These are phyloP conservation scores for Rugalucina vietnamica DNA, from an alignment of 2,888 invertebrate species.

Conservation along the genomic window DNA sequence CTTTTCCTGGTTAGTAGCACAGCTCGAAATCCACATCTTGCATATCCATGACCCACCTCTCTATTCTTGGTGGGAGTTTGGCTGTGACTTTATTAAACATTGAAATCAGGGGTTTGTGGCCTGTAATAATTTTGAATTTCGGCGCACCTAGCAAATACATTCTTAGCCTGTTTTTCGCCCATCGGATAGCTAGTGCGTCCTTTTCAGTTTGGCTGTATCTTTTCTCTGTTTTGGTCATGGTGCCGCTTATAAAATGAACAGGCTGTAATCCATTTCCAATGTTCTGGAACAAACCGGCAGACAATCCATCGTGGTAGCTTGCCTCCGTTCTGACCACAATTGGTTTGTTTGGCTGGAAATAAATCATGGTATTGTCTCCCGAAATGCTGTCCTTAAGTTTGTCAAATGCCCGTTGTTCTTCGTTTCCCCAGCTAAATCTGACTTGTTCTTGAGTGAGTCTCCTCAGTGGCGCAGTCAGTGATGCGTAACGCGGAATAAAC, in stretches of 20 bases:
- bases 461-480: slow-evolving; percentile 19
- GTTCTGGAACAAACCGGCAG: slow-evolving; percentile 25
- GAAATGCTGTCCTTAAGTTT: slow-evolving; percentile 27
- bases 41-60: slow-evolving; percentile 36
- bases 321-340: slow-evolving; percentile 24
- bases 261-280: slow-evolving; percentile 36
- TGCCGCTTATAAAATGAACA: slow-evolving; percentile 33
- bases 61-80: slow-evolving; percentile 25
- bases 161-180: slow-evolving; percentile 33
- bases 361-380: slow-evolving; percentile 21
- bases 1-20: slow-evolving; percentile 51
- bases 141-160: slow-evolving; percentile 55
- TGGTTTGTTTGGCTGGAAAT: slow-evolving; percentile 29
- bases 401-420: slow-evolving; percentile 23
- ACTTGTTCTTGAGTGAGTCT: slow-evolving; percentile 4
- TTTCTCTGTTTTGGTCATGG: slow-evolving; percentile 39
- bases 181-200: slow-evolving; percentile 26
- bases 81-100: slow-evolving; percentile 32
- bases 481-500: slow-evolving; percentile 26
- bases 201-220: slow-evolving; percentile 35
- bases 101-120: slow-evolving; percentile 28
- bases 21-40: slow-evolving; percentile 46
- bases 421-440: slow-evolving; percentile 18
- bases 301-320: slow-evolving; percentile 5
- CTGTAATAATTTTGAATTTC: slow-evolving; percentile 41